Base-by-base conservation (phyloP, 2,888 invertebrate genomes). In the Antitype chi region DNA sequence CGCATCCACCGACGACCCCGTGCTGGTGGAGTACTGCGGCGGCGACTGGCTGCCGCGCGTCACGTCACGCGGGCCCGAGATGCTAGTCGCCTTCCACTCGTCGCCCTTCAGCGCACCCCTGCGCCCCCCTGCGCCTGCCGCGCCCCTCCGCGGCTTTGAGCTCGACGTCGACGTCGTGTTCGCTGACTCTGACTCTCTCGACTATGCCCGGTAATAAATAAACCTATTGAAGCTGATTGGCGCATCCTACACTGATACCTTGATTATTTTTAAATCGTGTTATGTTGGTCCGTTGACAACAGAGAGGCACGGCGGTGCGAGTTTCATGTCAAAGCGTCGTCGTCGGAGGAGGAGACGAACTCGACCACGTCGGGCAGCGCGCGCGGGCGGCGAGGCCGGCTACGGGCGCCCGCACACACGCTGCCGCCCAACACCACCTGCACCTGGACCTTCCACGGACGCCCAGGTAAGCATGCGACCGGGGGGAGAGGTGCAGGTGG, bases 81-180 rank as follows among this genome's bases (percentile, higher is more conserved):
- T 99, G 98, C 97, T 99, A 70, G 98, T 99, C 13, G 98, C 98
- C 72, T 99, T 99, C 93, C 98, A 98, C 93, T 98, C 99, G 38
- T 98, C 98, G 20, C 98, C 98, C 0, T 98, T 98, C 92, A 98
- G 98, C 82, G 98, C 98, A 71, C 98, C 99, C 5, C 95, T 98
- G 71, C 98, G 98, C 74, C 93, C 96, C 23, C 90, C 94, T 66
- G 93, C 94, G 3, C 97, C 97, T 7, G 97, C 97, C 68, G 97
- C 98, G 0, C 98, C 98, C 0, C 96, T 99, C 75, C 97, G 98
- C 7, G 98, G 98, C 75, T 98, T 99, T 90, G 99, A 99, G 91
- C 97, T 99, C 64, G 96, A 96, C 87, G 98, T 99, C n/a, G 98
- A 98, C 89, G 98, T 99, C 59, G 97, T 99, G 59, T 99, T 99